Percentiles rank a stretch among this genome's conserved stretches.
phyloP scores from a whole-genome alignment of 1,140 invertebrate genomes.

The Euura lappo region DNA sequence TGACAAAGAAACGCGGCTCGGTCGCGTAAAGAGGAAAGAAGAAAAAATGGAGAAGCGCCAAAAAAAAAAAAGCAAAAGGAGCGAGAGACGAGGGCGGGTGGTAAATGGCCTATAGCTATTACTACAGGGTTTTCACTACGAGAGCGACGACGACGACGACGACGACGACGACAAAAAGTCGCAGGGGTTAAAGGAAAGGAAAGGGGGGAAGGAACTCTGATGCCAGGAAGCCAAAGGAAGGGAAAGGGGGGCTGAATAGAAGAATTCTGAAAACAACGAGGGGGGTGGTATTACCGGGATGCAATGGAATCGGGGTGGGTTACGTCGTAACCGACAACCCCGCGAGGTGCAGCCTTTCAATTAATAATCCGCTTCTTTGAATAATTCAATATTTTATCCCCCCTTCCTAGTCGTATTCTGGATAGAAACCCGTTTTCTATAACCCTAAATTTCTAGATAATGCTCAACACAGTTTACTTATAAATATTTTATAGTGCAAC shows the following conservation, averaged over 20 bases:
- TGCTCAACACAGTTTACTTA: no score
- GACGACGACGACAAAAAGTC: conserved; percentile 1
- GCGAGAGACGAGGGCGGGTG: neutral
- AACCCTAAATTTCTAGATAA: no score
- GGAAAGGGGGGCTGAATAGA: neutral
- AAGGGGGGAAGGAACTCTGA: neutral
- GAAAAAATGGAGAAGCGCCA: neutral
- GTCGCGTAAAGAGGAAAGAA: neutral
- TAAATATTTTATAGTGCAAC: no score
- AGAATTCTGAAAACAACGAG: neutral
- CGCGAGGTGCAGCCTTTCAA: neutral
- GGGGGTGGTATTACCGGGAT: neutral
- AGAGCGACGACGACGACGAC: neutral
- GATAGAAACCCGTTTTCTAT: no score
- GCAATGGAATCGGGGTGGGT: no score
- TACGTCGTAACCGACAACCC: neutral
- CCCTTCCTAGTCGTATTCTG: no score
- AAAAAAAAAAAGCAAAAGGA: neutral
- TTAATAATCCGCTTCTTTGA: neutral
- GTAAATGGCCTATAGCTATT: neutral
- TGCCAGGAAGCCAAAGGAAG: no score
- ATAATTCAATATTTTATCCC: neutral
- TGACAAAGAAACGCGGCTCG: neutral
- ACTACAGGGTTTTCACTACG: neutral
- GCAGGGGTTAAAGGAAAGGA: neutral